Percentiles rank a stretch among this genome's conserved stretches.
phyloP scores from a whole-genome alignment of 2,888 invertebrate genomes.

The Cosmia trapezina region DNA sequence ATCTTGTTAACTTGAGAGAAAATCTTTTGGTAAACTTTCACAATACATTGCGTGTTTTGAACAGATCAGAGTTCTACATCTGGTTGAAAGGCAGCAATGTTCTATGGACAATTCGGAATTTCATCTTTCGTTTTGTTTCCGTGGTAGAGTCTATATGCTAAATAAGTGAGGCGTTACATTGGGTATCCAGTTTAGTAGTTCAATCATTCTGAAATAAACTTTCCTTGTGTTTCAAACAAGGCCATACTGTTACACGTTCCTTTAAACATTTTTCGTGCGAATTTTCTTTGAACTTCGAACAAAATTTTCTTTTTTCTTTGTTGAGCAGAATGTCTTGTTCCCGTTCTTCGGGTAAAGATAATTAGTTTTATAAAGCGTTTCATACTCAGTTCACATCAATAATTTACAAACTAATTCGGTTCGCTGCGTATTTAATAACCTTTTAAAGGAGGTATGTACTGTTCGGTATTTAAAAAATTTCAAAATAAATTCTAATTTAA shows the following conservation, averaged over 20 bases:
- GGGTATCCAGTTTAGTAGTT: conserved; percentile 58
- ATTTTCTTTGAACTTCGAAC: conserved; percentile 36
- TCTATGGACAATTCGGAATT: neutral
- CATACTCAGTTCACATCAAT: conserved; percentile 18
- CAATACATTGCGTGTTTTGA: conserved; percentile 32
- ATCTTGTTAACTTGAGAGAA: conserved; percentile 18
- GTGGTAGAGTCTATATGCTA: conserved; percentile 50
- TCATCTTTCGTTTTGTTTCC: conserved; percentile 12
- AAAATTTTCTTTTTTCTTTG: conserved; percentile 46
- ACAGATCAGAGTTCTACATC: neutral
- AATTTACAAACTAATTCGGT: conserved; percentile 20
- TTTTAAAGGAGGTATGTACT: neutral
- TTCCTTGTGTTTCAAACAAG: conserved; percentile 51
- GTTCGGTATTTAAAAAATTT: neutral
- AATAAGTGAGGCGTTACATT: conserved; percentile 60
- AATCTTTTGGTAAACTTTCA: neutral
- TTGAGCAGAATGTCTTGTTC: conserved; percentile 24
- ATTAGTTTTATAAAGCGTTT: conserved; percentile 46
- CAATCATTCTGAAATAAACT: conserved; percentile 58
- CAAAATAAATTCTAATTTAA: neutral
- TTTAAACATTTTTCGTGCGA: conserved; percentile 49
- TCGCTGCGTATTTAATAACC: conserved; percentile 1
- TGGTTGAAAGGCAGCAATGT: conserved; percentile 14
- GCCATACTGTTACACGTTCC: conserved; percentile 50
- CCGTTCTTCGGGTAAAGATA: conserved; percentile 11